A percentile compares a stretch with the other conserved stretches of the same genome.
These are phyloP conservation scores for Gambusia holbrooki DNA, from an alignment of 2,113 vertebrate genomes.

Conservation along the genomic window DNA sequence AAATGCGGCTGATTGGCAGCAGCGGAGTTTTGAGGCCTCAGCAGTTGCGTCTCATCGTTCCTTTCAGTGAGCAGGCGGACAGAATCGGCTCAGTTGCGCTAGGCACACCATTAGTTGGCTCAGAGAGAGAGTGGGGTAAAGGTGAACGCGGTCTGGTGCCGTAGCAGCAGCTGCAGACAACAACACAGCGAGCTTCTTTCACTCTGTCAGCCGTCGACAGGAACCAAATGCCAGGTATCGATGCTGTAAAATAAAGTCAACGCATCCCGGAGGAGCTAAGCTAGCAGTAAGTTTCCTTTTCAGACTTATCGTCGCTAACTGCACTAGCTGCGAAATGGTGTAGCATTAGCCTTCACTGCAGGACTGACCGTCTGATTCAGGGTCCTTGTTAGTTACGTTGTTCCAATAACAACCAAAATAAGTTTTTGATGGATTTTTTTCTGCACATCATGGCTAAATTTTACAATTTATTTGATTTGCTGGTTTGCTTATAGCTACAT, in stretches of 20 bases:
- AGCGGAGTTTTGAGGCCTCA: too few relatives aligned
- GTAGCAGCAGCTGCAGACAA: not conserved
- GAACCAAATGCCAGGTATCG: too few relatives aligned
- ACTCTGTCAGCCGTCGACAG: not conserved
- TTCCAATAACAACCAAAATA: not conserved
- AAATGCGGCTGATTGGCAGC: too few relatives aligned
- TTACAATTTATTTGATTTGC: too few relatives aligned
- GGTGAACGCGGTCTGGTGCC: conserved; percentile 29
- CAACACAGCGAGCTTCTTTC: not conserved
- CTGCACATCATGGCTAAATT: not conserved
- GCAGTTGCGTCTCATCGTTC: not conserved
- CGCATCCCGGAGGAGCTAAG: conserved; percentile 30
- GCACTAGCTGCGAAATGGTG: not conserved
- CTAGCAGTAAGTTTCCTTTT: not conserved
- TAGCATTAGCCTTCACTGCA: not conserved
- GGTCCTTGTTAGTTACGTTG: not conserved
- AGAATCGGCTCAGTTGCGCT: not conserved
- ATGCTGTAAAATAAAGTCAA: not conserved
- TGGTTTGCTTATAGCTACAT: too few relatives aligned
- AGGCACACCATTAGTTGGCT: not conserved
- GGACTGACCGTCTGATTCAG: not conserved
- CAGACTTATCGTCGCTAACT: not conserved
- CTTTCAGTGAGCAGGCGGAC: not conserved
- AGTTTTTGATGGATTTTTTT: not conserved
- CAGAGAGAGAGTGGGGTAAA: conserved; percentile 44